These are phyloP conservation scores for Sakesphorus luctuosus DNA, from an alignment of 2,113 vertebrate species.

Conservation along the genomic window DNA sequence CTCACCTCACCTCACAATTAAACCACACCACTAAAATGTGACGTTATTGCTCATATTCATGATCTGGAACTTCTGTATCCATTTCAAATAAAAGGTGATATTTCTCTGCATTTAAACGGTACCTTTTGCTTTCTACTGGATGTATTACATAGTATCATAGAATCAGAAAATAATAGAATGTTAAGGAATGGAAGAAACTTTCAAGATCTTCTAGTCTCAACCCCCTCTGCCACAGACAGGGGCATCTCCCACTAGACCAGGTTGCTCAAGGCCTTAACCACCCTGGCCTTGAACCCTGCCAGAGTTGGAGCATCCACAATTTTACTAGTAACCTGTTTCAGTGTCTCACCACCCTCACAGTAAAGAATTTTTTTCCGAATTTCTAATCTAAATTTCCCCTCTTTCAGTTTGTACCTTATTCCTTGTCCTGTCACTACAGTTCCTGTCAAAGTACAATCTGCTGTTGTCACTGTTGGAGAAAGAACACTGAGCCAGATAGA, in stretches of 20 bases:
- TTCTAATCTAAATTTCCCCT: no score
- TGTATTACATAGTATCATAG: not conserved
- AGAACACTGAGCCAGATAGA: not conserved
- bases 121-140: not conserved
- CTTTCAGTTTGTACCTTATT: no score
- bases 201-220: not conserved
- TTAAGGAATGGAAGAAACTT: not conserved
- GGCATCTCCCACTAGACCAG: no score
- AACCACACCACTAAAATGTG: not conserved
- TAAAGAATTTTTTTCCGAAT: no score
- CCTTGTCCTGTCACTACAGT: not conserved
- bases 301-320: no score
- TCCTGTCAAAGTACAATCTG: not conserved
- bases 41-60: not conserved
- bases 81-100: not conserved
- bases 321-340: no score
- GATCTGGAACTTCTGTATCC: not conserved
- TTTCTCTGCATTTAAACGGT: not conserved
- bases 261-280: no score
- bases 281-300: no score
- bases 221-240: not conserved
- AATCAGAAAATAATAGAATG: not conserved
- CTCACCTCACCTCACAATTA: not conserved
- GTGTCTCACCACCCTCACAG: no score
- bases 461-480: not conserved